Percentiles rank a stretch among this genome's conserved stretches.
phyloP scores from a whole-genome alignment of 92 coral and sea anemone species.

The Virgularia gustaviana region DNA sequence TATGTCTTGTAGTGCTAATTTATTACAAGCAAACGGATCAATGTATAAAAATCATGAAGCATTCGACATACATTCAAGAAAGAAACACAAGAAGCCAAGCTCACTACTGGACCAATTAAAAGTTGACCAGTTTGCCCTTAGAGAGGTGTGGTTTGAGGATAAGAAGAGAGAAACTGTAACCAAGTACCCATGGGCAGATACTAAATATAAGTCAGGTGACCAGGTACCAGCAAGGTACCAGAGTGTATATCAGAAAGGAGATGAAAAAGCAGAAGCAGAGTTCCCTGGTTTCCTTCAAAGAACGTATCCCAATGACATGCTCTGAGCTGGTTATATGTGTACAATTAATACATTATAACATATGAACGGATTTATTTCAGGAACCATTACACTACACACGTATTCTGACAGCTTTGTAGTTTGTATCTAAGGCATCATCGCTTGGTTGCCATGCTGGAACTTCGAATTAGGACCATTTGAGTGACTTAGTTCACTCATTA shows the following conservation, averaged over 20 bases:
- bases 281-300: conserved; percentile 39
- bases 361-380: too few relatives aligned
- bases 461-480: too few relatives aligned
- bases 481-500: too few relatives aligned
- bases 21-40: conserved; percentile 28
- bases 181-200: conserved; percentile 49
- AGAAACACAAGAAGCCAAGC: conserved; percentile 33
- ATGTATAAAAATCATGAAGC: conserved; percentile 45
- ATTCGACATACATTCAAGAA: conserved; percentile 45
- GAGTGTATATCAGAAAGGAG: conserved; percentile 41
- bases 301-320: conserved; percentile 52
- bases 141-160: conserved; percentile 38
- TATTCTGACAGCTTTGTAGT: too few relatives aligned
- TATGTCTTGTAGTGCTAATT: conserved; percentile 50
- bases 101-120: conserved; percentile 43
- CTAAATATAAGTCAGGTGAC: conserved; percentile 31
- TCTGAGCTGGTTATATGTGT: too few relatives aligned
- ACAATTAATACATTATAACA: too few relatives aligned
- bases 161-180: not conserved
- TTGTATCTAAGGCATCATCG: too few relatives aligned
- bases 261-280: conserved; percentile 34
- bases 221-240: conserved; percentile 33
- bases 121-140: conserved; percentile 49
- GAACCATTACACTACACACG: too few relatives aligned
- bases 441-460: too few relatives aligned